Evolutionary conservation across 2,888 invertebrate genomes (phyloP).

Genomic region (Augochlorella aurata): DNA sequence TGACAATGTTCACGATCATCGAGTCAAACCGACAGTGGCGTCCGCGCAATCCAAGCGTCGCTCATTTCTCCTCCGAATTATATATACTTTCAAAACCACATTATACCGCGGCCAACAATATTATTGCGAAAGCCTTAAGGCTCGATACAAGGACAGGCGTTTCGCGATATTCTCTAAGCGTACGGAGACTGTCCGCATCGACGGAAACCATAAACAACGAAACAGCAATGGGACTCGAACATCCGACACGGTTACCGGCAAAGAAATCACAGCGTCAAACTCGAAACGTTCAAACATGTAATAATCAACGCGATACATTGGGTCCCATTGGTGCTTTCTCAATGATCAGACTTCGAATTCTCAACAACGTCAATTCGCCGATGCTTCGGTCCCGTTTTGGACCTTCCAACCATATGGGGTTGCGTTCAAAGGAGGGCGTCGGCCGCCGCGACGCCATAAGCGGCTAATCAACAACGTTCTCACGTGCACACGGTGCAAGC

Average conservation of each 20-base stretch:
- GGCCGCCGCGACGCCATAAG: slow-evolving; percentile 31
- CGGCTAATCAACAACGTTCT: slow-evolving; percentile 43
- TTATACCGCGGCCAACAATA: slow-evolving; percentile 67
- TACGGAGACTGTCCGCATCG: slow-evolving; percentile 49
- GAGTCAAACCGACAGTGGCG: slow-evolving; percentile 53
- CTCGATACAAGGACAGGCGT: slow-evolving; percentile 67
- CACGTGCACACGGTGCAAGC: slow-evolving; percentile 60
- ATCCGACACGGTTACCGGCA: not conserved
- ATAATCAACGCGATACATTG: not conserved
- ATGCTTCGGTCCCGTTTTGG: slow-evolving; percentile 61
- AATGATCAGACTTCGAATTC: not conserved
- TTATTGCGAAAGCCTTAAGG: slow-evolving; percentile 66
- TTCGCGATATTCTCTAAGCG: slow-evolving; percentile 65
- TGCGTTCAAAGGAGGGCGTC: slow-evolving; percentile 53
- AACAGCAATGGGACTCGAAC: not conserved
- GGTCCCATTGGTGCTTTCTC: not conserved
- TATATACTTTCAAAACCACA: slow-evolving; percentile 71
- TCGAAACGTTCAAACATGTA: not conserved
- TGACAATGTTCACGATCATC: slow-evolving; percentile 47
- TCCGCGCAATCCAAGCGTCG: slow-evolving; percentile 39
- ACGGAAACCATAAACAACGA: slow-evolving; percentile 21
- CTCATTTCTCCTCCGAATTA: slow-evolving; percentile 43
- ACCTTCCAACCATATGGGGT: slow-evolving; percentile 69
- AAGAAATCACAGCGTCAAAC: not conserved
- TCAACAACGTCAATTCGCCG: slow-evolving; percentile 10